phyloP scores from a whole-genome alignment of 37 sponge, comb jelly and placozoan species.

The Halisarca cf. caerulea region DNA sequence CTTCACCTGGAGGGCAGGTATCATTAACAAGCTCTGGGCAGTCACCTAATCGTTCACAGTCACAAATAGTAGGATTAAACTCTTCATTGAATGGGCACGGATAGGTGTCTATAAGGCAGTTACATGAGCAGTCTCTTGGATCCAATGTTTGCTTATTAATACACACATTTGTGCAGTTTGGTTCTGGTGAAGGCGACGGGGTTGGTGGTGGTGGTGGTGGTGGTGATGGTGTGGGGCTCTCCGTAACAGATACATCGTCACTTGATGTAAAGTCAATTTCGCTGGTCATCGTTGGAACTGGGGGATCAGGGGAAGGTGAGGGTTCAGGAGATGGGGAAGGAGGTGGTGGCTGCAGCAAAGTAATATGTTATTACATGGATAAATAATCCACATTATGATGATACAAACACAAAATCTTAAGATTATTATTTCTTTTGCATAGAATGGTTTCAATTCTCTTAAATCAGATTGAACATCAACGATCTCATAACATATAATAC shows the following conservation, averaged over 20 bases:
- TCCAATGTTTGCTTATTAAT: neutral
- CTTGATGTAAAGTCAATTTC: too few species aligned
- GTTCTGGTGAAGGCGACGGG: neutral
- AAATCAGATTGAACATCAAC: too few species aligned
- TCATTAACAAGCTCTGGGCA: neutral
- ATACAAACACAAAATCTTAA: too few species aligned
- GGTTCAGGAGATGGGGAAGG: neutral
- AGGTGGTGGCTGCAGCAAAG: too few species aligned
- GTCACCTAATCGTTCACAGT: neutral
- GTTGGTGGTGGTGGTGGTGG: neutral
- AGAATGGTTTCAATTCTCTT: too few species aligned
- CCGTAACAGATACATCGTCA: too few species aligned
- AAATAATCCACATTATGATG: too few species aligned
- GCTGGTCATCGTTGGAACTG: too few species aligned
- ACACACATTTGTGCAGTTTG: neutral
- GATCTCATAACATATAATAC: too few species aligned
- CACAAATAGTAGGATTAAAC: neutral
- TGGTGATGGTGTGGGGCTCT: neutral
- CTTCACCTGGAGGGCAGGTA: slow-evolving; percentile 3
- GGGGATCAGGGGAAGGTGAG: neutral
- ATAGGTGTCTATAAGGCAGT: neutral
- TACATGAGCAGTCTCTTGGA: neutral
- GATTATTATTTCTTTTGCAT: too few species aligned
- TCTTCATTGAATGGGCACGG: neutral
- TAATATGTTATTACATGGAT: too few species aligned